phyloP scores from a whole-genome alignment of 1,140 invertebrate species.

The Drosophila carrolli region DNA sequence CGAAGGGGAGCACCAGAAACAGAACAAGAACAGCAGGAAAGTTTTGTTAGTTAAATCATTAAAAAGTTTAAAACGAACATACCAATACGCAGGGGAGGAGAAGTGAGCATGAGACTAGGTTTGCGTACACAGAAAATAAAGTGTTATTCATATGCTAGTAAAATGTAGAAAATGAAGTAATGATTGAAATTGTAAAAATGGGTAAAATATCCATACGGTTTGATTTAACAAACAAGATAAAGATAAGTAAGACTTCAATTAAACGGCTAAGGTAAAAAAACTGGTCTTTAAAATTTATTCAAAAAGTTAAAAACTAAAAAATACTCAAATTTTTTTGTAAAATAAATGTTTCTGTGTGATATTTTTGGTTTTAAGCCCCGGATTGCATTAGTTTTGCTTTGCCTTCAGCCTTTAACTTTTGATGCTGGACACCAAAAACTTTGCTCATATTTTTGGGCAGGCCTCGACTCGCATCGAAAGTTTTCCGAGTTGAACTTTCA shows the following conservation, averaged over 20 bases:
- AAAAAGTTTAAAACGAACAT: constrained; percentile 81
- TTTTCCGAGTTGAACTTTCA: constrained; percentile 61
- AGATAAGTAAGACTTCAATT: no score
- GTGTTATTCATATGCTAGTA: background rate
- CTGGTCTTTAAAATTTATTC: no score
- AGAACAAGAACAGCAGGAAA: constrained; percentile 65
- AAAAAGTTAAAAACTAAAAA: no score
- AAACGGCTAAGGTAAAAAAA: no score
- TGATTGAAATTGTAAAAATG: no score
- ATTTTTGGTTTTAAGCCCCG: constrained; percentile 3
- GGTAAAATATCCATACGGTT: background rate
- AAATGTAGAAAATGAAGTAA: no score
- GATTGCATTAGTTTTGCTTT: constrained; percentile 31
- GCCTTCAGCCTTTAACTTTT: constrained; percentile 19
- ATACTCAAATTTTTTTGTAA: background rate
- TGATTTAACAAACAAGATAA: no score
- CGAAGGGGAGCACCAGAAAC: constrained; percentile 29
- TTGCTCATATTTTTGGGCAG: constrained; percentile 59
- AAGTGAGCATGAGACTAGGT: background rate
- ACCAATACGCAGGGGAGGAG: constrained; percentile 33
- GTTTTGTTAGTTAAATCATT: constrained; percentile 84
- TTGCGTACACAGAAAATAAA: constrained; percentile 21
- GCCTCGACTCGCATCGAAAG: constrained; percentile 46
- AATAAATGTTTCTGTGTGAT: background rate
- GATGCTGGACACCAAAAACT: constrained; percentile 38